Percentiles rank a stretch among this genome's conserved stretches.
These are phyloP conservation scores for Chaetoderma sp. DNA, from an alignment of 2,888 invertebrate genomes.

Conservation along the genomic window DNA sequence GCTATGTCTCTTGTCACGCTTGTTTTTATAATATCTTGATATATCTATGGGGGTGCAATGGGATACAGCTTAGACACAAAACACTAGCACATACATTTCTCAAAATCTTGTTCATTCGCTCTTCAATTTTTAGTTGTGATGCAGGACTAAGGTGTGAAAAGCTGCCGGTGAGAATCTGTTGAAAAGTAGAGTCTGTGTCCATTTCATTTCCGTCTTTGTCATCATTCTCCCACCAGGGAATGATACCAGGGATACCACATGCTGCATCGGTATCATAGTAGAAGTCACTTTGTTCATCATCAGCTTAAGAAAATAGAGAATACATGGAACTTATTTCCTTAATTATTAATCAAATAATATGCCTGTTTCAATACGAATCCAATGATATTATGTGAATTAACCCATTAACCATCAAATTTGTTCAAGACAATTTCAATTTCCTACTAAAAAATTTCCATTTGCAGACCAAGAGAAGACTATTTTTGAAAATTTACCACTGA, in stretches of 20 bases:
- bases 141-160: conserved; percentile 68
- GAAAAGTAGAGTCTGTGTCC: conserved; percentile 68
- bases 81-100: conserved; percentile 45
- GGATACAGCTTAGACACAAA: not conserved
- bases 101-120: conserved; percentile 61
- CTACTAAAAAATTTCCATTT: too few species aligned
- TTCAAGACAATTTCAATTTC: too few species aligned
- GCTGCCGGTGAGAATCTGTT: conserved; percentile 61
- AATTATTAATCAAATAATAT: too few species aligned
- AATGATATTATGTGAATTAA: too few species aligned
- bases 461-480: too few species aligned
- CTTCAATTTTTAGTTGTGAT: conserved; percentile 66
- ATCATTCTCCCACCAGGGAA: conserved; percentile 70
- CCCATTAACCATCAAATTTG: too few species aligned
- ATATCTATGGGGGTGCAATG: not conserved
- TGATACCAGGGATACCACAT: conserved; percentile 69
- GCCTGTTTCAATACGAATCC: too few species aligned
- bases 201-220: conserved; percentile 39
- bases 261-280: conserved; percentile 73
- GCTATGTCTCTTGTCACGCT: too few species aligned
- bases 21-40: too few species aligned
- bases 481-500: too few species aligned
- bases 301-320: too few species aligned
- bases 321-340: too few species aligned
- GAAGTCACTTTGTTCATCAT: conserved; percentile 78